Base-by-base conservation (phyloP, 2,888 invertebrate genomes). In the Ormyrus rosae region DNA sequence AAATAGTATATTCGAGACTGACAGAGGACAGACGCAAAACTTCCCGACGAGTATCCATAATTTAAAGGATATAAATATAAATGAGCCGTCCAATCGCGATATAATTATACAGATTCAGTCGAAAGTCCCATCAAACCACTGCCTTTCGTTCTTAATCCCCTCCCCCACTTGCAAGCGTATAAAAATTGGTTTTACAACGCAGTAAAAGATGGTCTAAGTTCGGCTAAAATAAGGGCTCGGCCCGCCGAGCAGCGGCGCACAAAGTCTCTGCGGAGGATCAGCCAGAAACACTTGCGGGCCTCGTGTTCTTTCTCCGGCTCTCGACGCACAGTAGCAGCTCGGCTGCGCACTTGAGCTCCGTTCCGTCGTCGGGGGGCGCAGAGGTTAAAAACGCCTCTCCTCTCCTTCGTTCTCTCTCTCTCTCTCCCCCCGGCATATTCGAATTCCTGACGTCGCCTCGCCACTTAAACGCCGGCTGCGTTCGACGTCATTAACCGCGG, bases 381-480 rank as follows among this genome's bases (percentile, higher is more conserved):
- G 67, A 67, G 78, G 78, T 78, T 78, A 78, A 78, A 78, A 72
- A 77, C 70, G 58, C 19, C 6, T 48, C 6, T 6, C 55, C 9
- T 46, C 6, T 34, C 60, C 13, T 10, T 67, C 45, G 19, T 50
- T 53, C 61, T 10, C 56, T 55, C 19, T 45, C 76, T 34, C 71
- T 70, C 50, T 64, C 70, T 63, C 64, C 6, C 34, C 13, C 9
- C 3, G 69, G 60, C 53, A 71, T 80, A 80, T 76, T 80, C 71
- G 75, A 80, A 80, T 80, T 80, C 74, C 76, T 65, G 61, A 71
- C 80, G 80, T 80, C 80, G 80, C 71, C 80, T 80, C 55, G 67
- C 80, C 80, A 80, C 80, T 80, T 80, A 71, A 76, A 76, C 61
- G 60, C 50, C 50, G 53, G 68, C n/a, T 34, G 46, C 75, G 76